Percentiles rank a stretch among this genome's conserved stretches.
Conservation (phyloP, 1,140 invertebrate genomes). For the Eufriesea mexicana region DNA sequence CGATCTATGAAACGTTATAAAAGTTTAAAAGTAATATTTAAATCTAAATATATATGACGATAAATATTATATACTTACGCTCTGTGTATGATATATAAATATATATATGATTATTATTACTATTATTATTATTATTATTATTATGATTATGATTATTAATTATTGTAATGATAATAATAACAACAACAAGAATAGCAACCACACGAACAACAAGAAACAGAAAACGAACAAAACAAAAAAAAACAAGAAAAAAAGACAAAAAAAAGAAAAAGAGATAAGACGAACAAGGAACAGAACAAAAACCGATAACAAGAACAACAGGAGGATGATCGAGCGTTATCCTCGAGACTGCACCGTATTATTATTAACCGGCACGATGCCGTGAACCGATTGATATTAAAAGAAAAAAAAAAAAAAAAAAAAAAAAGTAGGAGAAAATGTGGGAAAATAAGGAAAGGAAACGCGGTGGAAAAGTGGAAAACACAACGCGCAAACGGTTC, state of each 20-base stretch:
- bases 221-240: too few species aligned
- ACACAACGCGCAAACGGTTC: constrained; percentile 41
- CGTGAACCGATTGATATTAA: constrained; percentile 72
- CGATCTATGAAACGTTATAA: constrained; percentile 83
- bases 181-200: neutral
- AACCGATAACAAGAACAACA: neutral
- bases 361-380: constrained; percentile 61
- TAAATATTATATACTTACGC: constrained; percentile 73
- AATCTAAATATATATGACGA: constrained; percentile 80
- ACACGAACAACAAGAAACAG: too few species aligned
- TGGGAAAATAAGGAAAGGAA: neutral
- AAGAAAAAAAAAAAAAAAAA: constrained; percentile 14
- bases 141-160: constrained; percentile 29
- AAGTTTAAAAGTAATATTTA: constrained; percentile 83
- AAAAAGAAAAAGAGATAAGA: neutral
- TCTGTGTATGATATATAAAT: constrained; percentile 71
- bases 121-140: constrained; percentile 38
- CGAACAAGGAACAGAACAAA: too few species aligned
- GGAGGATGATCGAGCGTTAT: constrained; percentile 63
- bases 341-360: constrained; percentile 55
- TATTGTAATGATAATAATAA: constrained; percentile 64
- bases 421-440: neutral
- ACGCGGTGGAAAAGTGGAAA: neutral
- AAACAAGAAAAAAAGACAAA: neutral
- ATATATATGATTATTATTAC: constrained; percentile 51